Evolutionary conservation across 2,888 invertebrate genomes (phyloP), one percentile per base, ranked within the genome.

Genomic region (Lasioglossum morio): DNA sequence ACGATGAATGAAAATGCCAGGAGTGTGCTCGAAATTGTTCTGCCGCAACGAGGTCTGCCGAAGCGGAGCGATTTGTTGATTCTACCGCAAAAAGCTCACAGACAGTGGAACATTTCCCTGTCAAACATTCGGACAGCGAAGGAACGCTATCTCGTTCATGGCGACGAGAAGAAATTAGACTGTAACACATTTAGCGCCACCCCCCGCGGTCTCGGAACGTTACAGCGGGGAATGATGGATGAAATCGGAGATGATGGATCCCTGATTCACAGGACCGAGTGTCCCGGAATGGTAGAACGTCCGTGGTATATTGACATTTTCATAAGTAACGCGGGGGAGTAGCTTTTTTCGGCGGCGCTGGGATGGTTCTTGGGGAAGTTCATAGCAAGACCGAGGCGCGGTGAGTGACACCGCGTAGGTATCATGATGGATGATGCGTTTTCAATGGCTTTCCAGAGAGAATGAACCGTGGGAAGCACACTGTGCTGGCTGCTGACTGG

Each of bases 191-290:
- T 66, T 34, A 34, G 66, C 34, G 66, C 7, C 66, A 66, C 66
- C 66, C 19, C 66, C 66, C 30, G 30, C 34, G 66, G 34, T 30
- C 34, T 53, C 7, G 2, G 14, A 12, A 16, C 34, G 66, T 53
- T 66, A 66, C 66, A 30, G 2, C 66, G 23, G 40, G 48, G 37
- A 37, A 14, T 46, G 40, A 77, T 77, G 70, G 70, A 53, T 72
- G 77, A 53, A 72, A 57, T 72, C 40, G 53, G 34, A 43, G 27
- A 30, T 60, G 72, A 72, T 37, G 30, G 72, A 73, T 73, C 30
- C 48, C 48, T 48, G 48, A 73, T 73, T 48, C 48, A 43, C 43
- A 46, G 46, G 46, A n/a, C n/a, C 27, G 10, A 72, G 43, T 46
- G 48, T 30, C 48, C 34, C 23, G 48, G 72, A 48, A 73, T 27